Evolutionary conservation across 2,113 vertebrate species (phyloP), one percentile per base, ranked within the genome.

Genomic region (Oryzias javanicus): DNA sequence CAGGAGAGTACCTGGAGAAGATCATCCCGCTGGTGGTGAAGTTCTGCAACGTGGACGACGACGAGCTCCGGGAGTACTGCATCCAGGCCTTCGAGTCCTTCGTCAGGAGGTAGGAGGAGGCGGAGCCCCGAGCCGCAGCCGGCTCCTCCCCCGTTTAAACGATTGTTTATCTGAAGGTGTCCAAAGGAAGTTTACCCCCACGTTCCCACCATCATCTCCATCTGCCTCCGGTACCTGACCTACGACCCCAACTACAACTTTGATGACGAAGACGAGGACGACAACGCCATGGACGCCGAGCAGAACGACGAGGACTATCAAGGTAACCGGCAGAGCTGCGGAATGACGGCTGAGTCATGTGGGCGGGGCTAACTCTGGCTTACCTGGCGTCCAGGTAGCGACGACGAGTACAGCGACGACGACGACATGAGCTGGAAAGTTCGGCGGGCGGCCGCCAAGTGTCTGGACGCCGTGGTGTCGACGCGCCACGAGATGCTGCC

Each of bases 341-440:
- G 48, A 49, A 19, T 19, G 8, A 49, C 12, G 20, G 3, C 3
- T 42, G 22, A 44, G 1, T 14, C 19, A 35, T 41, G 35, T 22
- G 22, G 22, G 22, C 22, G 35, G 35, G 35, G 35, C 3, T 35
- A 35, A 35, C 35, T 35, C 8, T 35, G 35, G 10, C 40, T 42
- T 1, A n/a, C 62, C 1, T 6, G 22, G 20, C 16, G 8, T 51
- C 20, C 82, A 99, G 96, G 97, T 67, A 99, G 97, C 0, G 97
- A 98, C 49, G 97, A 99, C 62, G 96, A 99, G 84, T 99, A 99
- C 85, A 99, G 97, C 24, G 97, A 98, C 46, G 97, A 99, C 42
- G 97, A 99, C 67, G 97, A 98, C 86, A 98, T 99, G 96, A 99
- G 97, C 81, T 99, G 97, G 97, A 99, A 99, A 91, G 97, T 99